Evolutionary conservation across 1,140 invertebrate species (phyloP).

Genomic region (Trinorchestia longiramus): DNA sequence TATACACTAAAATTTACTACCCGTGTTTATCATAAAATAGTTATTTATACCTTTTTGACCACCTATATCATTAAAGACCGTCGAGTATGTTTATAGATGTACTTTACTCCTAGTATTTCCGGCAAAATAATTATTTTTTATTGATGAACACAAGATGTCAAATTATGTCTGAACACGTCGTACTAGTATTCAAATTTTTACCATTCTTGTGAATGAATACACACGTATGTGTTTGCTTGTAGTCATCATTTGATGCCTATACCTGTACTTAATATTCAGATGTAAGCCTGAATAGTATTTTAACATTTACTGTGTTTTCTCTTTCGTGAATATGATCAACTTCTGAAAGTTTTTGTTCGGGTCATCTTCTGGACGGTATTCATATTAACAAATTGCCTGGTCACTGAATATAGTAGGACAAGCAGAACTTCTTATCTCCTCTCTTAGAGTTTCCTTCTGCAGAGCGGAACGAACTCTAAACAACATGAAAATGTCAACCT

Average conservation of each 20-base stretch:
- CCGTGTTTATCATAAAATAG: neutral
- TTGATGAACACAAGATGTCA: no score
- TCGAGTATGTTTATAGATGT: no score
- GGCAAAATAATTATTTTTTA: no score
- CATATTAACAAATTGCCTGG: neutral
- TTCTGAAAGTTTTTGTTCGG: neutral
- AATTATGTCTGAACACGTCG: no score
- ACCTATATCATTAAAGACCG: no score
- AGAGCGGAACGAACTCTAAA: neutral
- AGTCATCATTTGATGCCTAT: no score
- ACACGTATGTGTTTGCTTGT: no score
- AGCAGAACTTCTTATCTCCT: neutral
- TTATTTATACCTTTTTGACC: neutral
- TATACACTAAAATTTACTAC: neutral
- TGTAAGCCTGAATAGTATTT: no score
- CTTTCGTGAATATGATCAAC: neutral
- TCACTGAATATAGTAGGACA: neutral
- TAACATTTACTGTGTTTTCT: neutral
- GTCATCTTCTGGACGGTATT: neutral
- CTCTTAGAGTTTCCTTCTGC: neutral
- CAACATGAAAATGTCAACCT: neutral
- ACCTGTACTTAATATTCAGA: no score
- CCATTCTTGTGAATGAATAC: no score
- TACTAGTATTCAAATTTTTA: no score
- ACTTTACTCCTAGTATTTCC: no score